phyloP scores from a whole-genome alignment of 2,888 invertebrate species.

The Mellilla xanthometata region DNA sequence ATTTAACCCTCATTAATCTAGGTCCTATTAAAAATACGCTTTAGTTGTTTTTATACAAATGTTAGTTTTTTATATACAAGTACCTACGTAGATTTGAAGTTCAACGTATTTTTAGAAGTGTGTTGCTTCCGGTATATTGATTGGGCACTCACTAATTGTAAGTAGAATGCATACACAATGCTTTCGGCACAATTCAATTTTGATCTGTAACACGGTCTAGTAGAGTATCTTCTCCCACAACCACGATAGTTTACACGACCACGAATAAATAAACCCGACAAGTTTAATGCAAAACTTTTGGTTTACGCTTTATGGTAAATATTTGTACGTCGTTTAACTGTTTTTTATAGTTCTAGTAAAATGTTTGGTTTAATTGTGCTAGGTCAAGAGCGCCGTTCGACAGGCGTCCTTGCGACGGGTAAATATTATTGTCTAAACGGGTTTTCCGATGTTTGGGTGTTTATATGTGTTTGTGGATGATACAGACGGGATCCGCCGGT shows the following conservation, averaged over 20 bases:
- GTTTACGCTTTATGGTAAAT: constrained; percentile 83
- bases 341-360: constrained; percentile 82
- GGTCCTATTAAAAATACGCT: no score
- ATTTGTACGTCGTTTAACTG: constrained; percentile 80
- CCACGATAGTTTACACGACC: constrained; percentile 52
- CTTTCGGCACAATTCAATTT: constrained; percentile 22
- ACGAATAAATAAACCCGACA: constrained; percentile 74
- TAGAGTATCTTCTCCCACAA: constrained; percentile 47
- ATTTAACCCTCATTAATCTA: no score
- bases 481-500: constrained; percentile 50
- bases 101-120: constrained; percentile 11
- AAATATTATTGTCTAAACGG: constrained; percentile 82
- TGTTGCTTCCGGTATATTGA: constrained; percentile 48
- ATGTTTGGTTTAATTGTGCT: constrained; percentile 82
- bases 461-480: constrained; percentile 65
- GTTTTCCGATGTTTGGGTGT: constrained; percentile 75
- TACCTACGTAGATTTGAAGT: neutral
- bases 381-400: constrained; percentile 81
- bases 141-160: constrained; percentile 45
- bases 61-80: no score
- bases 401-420: constrained; percentile 79
- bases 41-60: no score
- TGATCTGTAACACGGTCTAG: constrained; percentile 2
- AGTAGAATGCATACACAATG: constrained; percentile 36
- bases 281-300: constrained; percentile 82